Evolutionary conservation across 1,140 invertebrate genomes (phyloP).

Genomic region (Hetaerina americana): DNA sequence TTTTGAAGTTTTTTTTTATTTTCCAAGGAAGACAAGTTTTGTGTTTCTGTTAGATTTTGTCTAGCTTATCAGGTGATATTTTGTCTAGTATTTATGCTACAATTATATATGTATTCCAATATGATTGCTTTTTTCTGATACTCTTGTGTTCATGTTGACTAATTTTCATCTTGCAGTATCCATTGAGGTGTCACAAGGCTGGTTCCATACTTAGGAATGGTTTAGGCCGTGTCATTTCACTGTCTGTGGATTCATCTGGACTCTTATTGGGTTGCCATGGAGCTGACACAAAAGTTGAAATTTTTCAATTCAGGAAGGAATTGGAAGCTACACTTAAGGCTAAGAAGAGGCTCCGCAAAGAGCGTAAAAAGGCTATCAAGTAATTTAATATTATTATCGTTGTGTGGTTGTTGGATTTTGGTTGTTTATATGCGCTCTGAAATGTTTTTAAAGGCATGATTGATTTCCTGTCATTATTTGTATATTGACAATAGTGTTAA

Average conservation of each 20-base stretch:
- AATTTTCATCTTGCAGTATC: slow-evolving; percentile 31
- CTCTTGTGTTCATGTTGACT: too few species aligned
- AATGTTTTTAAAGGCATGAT: too few species aligned
- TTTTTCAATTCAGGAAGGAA: slow-evolving; percentile 65
- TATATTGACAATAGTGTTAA: too few species aligned
- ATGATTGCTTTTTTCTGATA: too few species aligned
- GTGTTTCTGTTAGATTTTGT: too few species aligned
- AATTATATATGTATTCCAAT: too few species aligned
- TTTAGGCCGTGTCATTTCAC: slow-evolving; percentile 53
- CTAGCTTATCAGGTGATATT: too few species aligned
- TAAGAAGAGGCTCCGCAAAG: slow-evolving; percentile 45
- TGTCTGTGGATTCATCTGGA: slow-evolving; percentile 48
- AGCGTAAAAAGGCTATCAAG: slow-evolving; percentile 36
- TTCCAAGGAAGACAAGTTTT: too few species aligned
- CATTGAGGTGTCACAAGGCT: slow-evolving; percentile 56
- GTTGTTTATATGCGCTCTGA: neutral
- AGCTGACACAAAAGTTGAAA: slow-evolving; percentile 63
- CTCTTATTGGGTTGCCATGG: slow-evolving; percentile 70
- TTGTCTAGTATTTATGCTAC: too few species aligned
- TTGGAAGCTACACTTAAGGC: slow-evolving; percentile 52
- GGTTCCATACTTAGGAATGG: slow-evolving; percentile 64
- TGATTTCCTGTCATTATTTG: too few species aligned
- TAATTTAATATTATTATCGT: slow-evolving; percentile 23
- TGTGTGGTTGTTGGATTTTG: neutral
- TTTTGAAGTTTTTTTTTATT: too few species aligned